A percentile compares a stretch with the other conserved stretches of the same genome.
phyloP scores from a whole-genome alignment of 2,888 invertebrate genomes.

The Hybos culiciformis region DNA sequence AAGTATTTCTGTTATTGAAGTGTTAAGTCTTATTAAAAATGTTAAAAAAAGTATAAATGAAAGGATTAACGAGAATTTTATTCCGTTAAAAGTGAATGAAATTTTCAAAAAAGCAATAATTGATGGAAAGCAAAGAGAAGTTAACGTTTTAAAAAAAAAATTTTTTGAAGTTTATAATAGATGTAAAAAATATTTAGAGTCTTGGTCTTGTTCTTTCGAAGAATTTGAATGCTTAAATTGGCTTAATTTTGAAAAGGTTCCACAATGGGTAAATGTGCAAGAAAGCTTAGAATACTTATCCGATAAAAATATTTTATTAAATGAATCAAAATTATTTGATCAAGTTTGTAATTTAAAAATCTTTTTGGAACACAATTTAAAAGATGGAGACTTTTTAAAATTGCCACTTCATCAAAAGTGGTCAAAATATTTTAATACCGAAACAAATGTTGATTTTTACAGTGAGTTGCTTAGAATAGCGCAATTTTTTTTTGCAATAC shows the following conservation, averaged over 20 bases:
- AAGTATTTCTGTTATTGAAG: not conserved
- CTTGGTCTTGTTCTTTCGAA: not conserved
- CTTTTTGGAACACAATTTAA: not conserved
- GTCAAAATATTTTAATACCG: not conserved
- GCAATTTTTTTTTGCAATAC: not conserved
- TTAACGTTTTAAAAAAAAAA: slow-evolving; percentile 1
- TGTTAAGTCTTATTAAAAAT: not conserved
- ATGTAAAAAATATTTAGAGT: not conserved
- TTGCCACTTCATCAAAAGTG: not conserved
- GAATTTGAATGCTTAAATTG: slow-evolving; percentile 1
- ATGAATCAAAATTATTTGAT: not conserved
- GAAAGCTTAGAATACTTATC: not conserved
- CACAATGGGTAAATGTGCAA: not conserved
- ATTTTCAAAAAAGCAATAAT: not conserved
- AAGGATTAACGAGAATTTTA: not conserved
- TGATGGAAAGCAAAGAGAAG: not conserved
- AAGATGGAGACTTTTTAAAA: not conserved
- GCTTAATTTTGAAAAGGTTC: not conserved
- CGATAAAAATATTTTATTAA: not conserved
- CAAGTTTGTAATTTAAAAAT: not conserved
- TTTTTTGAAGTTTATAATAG: not conserved
- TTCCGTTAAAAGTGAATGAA: slow-evolving; percentile 1
- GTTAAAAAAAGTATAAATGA: not conserved
- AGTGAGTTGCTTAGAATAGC: not conserved
- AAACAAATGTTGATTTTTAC: not conserved